Evolutionary conservation across 2,888 invertebrate genomes (phyloP), one percentile per base, ranked within the genome.

Genomic region (Pristionchus japonicus): DNA sequence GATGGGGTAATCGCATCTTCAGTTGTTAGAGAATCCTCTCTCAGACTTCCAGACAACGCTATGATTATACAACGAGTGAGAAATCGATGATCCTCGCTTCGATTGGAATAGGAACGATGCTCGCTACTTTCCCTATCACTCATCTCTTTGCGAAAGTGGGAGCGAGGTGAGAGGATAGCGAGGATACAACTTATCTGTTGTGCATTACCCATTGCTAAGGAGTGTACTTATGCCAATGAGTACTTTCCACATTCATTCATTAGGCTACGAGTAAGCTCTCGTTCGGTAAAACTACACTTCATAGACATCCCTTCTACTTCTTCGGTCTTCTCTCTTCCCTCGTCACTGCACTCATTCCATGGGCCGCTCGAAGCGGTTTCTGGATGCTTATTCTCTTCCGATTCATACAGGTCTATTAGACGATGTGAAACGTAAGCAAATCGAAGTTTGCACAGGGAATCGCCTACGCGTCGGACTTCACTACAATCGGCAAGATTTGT

Each of bases 111-210:
- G 86, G 86, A 47, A 86, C 86, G 1, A 86, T 86, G 86, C 70
- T 70, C 13, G 86, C 86, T 20, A 86, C 86, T 0, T 86, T 86
- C n/a, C 86, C 86, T n/a, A 70, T 86, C 34, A 86, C 86, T 47
- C 86, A 86, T 86, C n/a, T 86, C 0, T 86, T 86, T 34, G 49
- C 70, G 17, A 86, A 86, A 70, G 67, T 86, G n/a, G 86, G 86
- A 7, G 86, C 86, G 7, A 40, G 86, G 86, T 86, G 7, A 57
- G 67, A 27, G 2, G 34, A 67, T 37, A 3, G 7, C 70, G 31
- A 31, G 17, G 20, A 47, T 43, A 6, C 3, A 37, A 11, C 23
- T n/a, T 34, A n/a, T 74, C 20, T 17, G 3, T 52, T 20, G n/a
- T n/a, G n/a, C n/a, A n/a, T n/a, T n/a, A n/a, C n/a, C n/a, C n/a